phyloP scores from a whole-genome alignment of 2,888 invertebrate genomes.

The Lycophotia porphyrea region DNA sequence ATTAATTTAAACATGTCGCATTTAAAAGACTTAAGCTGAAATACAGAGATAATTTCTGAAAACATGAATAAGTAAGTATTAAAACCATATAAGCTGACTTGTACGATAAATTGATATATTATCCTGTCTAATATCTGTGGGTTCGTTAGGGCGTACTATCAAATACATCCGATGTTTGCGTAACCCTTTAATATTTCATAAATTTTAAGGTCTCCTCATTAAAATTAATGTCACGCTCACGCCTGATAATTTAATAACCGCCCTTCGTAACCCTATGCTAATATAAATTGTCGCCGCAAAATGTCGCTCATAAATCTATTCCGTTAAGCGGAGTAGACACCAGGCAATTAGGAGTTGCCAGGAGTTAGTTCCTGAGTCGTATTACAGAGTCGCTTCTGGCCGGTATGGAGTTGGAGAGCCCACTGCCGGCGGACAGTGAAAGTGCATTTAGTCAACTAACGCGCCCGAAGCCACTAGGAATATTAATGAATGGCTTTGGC shows the following conservation, averaged over 20 bases:
- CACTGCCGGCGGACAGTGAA: slow-evolving; percentile 79
- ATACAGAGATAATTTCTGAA: slow-evolving; percentile 9
- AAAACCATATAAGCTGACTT: not conserved
- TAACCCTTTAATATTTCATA: slow-evolving; percentile 48
- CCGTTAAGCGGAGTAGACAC: slow-evolving; percentile 76
- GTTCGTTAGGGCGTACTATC: slow-evolving; percentile 24
- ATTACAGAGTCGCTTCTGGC: slow-evolving; percentile 74
- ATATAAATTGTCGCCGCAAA: slow-evolving; percentile 75
- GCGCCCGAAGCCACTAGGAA: slow-evolving; percentile 78
- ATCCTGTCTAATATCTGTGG: slow-evolving; percentile 15
- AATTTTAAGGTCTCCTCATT: slow-evolving; percentile 59
- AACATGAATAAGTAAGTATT: slow-evolving; percentile 20
- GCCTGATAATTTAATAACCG: slow-evolving; percentile 74
- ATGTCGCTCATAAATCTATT: slow-evolving; percentile 79
- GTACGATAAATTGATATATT: slow-evolving; percentile 16
- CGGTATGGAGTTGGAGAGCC: slow-evolving; percentile 68
- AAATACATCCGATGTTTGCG: slow-evolving; percentile 55
- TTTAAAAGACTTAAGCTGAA: slow-evolving; percentile 6
- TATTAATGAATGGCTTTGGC: slow-evolving; percentile 80
- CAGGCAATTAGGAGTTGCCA: slow-evolving; percentile 71
- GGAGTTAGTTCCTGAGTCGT: slow-evolving; percentile 71
- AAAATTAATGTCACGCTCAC: slow-evolving; percentile 70
- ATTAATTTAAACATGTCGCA: slow-evolving; percentile 9
- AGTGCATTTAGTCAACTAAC: slow-evolving; percentile 85
- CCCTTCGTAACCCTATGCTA: slow-evolving; percentile 66